Conservation (phyloP, 2,797 vertebrate genomes). For the Falco biarmicus region DNA sequence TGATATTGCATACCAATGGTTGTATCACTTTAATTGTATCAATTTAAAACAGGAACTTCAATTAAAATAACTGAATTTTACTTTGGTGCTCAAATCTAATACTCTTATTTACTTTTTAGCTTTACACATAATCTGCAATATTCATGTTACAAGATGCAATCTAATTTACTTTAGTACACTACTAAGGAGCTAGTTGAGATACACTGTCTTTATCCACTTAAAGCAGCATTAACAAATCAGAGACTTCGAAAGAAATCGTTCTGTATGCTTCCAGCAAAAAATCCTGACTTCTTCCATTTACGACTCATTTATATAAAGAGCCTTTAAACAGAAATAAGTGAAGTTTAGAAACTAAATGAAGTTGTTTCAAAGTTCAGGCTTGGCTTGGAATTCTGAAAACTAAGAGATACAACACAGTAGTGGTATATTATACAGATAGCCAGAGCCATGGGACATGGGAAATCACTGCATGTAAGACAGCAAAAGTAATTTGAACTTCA, state of each 20-base stretch:
- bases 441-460: neutral
- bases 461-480: neutral
- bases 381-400: neutral
- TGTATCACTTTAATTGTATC: neutral
- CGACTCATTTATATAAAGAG: neutral
- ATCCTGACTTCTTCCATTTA: neutral
- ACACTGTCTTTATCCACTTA: neutral
- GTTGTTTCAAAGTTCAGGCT: neutral
- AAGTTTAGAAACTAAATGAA: neutral
- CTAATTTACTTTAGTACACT: neutral
- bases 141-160: neutral
- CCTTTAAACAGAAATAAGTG: neutral
- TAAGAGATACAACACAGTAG: neutral
- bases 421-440: neutral
- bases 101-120: neutral
- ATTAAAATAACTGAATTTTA: neutral
- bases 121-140: neutral
- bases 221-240: neutral
- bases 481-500: neutral
- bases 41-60: neutral
- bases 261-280: neutral
- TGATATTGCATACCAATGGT: neutral
- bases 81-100: neutral
- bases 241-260: neutral
- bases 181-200: neutral